phyloP scores from a whole-genome alignment of 2,888 invertebrate species.

The Folsomia manolachei region DNA sequence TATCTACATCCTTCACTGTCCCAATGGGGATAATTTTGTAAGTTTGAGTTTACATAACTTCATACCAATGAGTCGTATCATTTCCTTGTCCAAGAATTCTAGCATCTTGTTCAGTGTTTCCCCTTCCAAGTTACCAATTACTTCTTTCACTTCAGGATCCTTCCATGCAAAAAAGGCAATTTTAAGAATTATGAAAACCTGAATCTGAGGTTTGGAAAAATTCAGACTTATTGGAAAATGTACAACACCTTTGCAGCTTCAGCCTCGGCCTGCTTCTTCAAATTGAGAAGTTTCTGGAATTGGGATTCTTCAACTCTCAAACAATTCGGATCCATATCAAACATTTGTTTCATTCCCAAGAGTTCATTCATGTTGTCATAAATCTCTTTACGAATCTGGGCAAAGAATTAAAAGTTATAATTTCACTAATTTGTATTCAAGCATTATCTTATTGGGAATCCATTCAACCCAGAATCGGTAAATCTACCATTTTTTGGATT shows the following conservation, averaged over 20 bases:
- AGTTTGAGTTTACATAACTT: too few relatives aligned
- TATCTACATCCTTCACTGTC: too few relatives aligned
- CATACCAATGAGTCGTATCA: constrained; percentile 69
- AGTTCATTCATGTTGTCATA: constrained; percentile 41
- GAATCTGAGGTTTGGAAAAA: not conserved
- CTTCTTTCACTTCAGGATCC: constrained; percentile 61
- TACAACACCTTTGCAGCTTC: constrained; percentile 23
- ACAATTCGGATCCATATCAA: constrained; percentile 46
- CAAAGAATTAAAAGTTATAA: constrained; percentile 4
- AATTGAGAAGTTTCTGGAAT: constrained; percentile 28
- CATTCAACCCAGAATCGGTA: not conserved
- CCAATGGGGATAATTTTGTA: too few relatives aligned
- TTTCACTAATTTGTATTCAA: constrained; percentile 6
- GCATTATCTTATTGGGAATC: not conserved
- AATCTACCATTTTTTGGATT: constrained; percentile 65
- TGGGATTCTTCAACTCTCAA: constrained; percentile 31
- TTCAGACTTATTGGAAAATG: not conserved
- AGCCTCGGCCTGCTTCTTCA: constrained; percentile 28
- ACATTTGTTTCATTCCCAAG: constrained; percentile 40
- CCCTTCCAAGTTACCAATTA: constrained; percentile 70
- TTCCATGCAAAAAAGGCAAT: constrained; percentile 52
- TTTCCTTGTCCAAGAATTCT: constrained; percentile 70
- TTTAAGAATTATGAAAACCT: not conserved
- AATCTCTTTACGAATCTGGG: constrained; percentile 44
- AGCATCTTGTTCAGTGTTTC: constrained; percentile 69